Evolutionary conservation across 2,113 vertebrate genomes (phyloP).

Genomic region (Leucosticte australis): DNA sequence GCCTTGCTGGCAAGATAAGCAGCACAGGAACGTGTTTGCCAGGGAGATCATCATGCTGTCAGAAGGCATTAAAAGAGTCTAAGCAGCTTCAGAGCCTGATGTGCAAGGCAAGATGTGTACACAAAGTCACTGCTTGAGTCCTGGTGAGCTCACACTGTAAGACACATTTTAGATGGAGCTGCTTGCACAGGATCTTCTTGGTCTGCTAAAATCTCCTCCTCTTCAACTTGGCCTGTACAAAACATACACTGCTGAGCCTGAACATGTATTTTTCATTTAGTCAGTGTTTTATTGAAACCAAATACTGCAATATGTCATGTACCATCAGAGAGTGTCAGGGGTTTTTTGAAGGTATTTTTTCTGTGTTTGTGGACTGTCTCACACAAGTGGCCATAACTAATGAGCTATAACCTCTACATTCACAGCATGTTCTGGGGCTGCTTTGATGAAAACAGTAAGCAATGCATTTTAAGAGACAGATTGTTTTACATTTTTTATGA

Average conservation of each 20-base stretch:
- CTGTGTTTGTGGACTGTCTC: neutral
- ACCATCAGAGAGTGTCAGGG: neutral
- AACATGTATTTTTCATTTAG: neutral
- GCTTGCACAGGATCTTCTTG: neutral
- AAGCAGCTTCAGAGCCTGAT: neutral
- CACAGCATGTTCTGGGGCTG: neutral
- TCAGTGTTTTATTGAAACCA: neutral
- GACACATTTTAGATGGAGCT: neutral
- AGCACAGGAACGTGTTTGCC: neutral
- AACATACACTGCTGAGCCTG: accelerated
- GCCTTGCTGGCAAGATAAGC: neutral
- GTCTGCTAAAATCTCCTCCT: neutral
- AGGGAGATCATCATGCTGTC: neutral
- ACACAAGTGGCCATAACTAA: accelerated
- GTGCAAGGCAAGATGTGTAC: neutral
- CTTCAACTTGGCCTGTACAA: neutral
- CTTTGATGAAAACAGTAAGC: neutral
- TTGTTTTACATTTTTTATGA: neutral
- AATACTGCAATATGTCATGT: neutral
- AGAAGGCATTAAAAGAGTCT: neutral
- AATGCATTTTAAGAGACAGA: neutral
- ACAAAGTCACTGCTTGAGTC: accelerated
- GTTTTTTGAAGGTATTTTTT: neutral
- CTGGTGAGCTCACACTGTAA: neutral
- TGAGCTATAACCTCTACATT: neutral